Percentiles rank a stretch among this genome's conserved stretches.
phyloP scores from a whole-genome alignment of 1,140 invertebrate genomes.

The Drosophila quadrilineata region DNA sequence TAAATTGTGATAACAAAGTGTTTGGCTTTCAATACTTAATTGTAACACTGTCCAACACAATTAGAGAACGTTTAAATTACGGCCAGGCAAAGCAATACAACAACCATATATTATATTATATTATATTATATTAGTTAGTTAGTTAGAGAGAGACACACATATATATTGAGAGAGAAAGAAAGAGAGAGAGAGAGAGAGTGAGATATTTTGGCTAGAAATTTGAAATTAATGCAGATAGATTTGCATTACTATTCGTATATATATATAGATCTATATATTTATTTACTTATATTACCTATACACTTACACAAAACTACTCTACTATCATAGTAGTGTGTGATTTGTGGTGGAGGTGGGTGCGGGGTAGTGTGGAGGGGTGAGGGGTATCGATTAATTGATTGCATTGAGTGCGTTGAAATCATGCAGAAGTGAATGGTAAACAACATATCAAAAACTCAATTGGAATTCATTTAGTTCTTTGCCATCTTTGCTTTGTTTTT shows the following conservation, averaged over 20 bases:
- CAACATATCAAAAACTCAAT: constrained; percentile 19
- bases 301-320: constrained; percentile 21
- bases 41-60: constrained; percentile 57
- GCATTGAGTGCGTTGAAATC: constrained; percentile 38
- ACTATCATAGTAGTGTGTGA: constrained; percentile 8
- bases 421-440: constrained; percentile 50
- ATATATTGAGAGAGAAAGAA: constrained; percentile 6
- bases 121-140: too few species aligned
- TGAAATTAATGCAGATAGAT: constrained; percentile 9
- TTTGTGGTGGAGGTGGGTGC: background rate
- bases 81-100: constrained; percentile 82
- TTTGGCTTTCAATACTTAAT: constrained; percentile 72
- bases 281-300: too few species aligned
- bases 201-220: constrained; percentile 10
- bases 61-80: constrained; percentile 80
- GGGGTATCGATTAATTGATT: constrained; percentile 3
- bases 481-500: too few species aligned
- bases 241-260: too few species aligned
- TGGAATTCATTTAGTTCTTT: too few species aligned
- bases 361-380: background rate
- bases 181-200: constrained; percentile 5
- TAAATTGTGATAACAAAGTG: constrained; percentile 33
- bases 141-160: constrained; percentile 18
- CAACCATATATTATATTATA: too few species aligned
- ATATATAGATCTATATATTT: too few species aligned